Conservation (phyloP, 2,888 invertebrate genomes). For the Artemia sp. region DNA sequence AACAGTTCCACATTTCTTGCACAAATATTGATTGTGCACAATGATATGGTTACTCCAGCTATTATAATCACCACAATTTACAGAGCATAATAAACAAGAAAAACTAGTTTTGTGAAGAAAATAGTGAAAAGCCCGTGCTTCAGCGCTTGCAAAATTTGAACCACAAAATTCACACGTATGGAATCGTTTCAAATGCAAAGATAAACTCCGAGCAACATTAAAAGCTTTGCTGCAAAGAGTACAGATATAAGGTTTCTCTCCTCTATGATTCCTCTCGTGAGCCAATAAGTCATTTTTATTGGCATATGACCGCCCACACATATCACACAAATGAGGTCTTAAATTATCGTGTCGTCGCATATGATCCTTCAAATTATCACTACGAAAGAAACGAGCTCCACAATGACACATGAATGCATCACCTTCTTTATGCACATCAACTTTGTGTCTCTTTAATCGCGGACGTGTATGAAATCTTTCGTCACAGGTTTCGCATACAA, state of each 20-base stretch:
- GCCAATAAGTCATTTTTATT: background rate
- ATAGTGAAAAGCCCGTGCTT: background rate
- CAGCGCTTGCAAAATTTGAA: background rate
- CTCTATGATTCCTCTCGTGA: slow-evolving; percentile 14
- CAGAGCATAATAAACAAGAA: background rate
- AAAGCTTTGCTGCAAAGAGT: background rate
- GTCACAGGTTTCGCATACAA: background rate
- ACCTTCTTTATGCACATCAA: background rate
- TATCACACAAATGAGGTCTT: background rate
- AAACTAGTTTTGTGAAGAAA: slow-evolving; percentile 5
- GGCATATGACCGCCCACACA: background rate
- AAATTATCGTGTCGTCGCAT: background rate
- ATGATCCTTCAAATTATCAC: slow-evolving; percentile 2
- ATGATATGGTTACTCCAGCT: background rate
- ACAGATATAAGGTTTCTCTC: background rate
- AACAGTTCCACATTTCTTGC: background rate
- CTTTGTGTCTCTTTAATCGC: background rate
- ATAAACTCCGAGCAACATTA: background rate
- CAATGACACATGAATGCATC: slow-evolving; percentile 2
- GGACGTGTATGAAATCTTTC: slow-evolving; percentile 10
- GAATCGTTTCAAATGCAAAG: background rate
- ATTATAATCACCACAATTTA: slow-evolving; percentile 3
- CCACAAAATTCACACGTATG: slow-evolving; percentile 11
- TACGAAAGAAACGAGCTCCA: slow-evolving; percentile 3
- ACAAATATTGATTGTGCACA: slow-evolving; percentile 1